Percentiles rank a stretch among this genome's conserved stretches.
Conservation (phyloP, 2,113 vertebrate genomes). For the Peromyscus leucopus region DNA sequence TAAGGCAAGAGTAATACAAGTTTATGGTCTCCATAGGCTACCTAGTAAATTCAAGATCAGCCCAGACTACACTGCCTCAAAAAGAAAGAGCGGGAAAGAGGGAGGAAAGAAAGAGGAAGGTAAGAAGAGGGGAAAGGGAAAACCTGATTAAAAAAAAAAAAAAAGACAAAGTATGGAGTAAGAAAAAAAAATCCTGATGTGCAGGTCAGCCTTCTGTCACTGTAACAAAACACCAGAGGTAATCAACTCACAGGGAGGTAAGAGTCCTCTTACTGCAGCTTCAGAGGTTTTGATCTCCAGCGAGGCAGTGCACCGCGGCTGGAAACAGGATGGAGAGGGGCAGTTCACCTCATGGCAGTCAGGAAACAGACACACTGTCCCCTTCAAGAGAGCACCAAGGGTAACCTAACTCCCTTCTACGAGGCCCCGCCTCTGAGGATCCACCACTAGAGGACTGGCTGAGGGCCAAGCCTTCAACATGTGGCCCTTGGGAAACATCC, state of each 20-base stretch:
- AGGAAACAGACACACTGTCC: background rate
- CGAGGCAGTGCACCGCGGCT: fast-evolving
- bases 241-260: background rate
- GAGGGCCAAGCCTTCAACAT: background rate
- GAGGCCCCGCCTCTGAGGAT: background rate
- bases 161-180: background rate
- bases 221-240: background rate
- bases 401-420: background rate
- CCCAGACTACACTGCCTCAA: background rate
- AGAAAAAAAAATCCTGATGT: background rate
- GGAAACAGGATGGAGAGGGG: background rate
- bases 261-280: no score
- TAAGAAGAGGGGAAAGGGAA: no score
- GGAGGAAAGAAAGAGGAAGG: background rate
- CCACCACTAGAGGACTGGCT: background rate
- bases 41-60: background rate
- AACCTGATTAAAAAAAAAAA: background rate
- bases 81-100: background rate
- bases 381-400: background rate
- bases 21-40: no score
- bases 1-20: background rate
- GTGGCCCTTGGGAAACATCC: background rate
- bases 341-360: no score
- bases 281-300: background rate
- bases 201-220: background rate